Evolutionary conservation across 2,797 vertebrate species (phyloP).

Genomic region (Channa striata): DNA sequence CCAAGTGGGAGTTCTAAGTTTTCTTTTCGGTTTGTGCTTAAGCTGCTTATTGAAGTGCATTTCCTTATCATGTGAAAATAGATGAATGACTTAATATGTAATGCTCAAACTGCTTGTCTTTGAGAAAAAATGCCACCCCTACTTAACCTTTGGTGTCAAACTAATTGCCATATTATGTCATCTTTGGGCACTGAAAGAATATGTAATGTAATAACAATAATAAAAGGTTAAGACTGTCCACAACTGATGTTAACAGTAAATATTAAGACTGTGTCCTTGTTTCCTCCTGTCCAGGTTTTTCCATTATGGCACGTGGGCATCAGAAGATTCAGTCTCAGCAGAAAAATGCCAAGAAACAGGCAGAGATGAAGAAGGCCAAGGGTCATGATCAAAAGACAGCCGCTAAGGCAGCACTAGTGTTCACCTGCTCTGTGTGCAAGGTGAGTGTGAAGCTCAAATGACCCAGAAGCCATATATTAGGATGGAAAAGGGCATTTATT

Average conservation of each 20-base stretch:
- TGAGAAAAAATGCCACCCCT: neutral
- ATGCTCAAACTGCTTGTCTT: neutral
- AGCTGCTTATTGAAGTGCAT: too few relatives aligned
- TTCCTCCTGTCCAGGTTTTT: conserved; percentile 21
- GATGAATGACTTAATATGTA: too few relatives aligned
- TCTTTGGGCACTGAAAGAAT: neutral
- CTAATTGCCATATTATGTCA: neutral
- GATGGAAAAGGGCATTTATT: neutral
- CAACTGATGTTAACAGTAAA: conserved; percentile 4
- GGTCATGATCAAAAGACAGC: conserved; percentile 96
- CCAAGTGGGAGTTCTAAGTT: neutral
- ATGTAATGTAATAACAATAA: neutral
- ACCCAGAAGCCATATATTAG: neutral
- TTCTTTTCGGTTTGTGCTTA: too few relatives aligned
- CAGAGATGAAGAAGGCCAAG: conserved; percentile 94
- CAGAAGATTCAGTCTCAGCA: conserved; percentile 97
- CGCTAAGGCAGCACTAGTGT: conserved; percentile 93
- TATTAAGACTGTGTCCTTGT: neutral
- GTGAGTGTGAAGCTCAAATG: conserved; percentile 49
- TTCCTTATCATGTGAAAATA: neutral
- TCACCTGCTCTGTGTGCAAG: conserved; percentile 86
- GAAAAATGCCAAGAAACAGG: conserved; percentile 96
- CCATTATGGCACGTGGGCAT: conserved; percentile 93
- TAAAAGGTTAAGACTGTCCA: neutral
- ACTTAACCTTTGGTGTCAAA: neutral